phyloP scores from a whole-genome alignment of 2,888 invertebrate genomes.

The Hedya salicella region DNA sequence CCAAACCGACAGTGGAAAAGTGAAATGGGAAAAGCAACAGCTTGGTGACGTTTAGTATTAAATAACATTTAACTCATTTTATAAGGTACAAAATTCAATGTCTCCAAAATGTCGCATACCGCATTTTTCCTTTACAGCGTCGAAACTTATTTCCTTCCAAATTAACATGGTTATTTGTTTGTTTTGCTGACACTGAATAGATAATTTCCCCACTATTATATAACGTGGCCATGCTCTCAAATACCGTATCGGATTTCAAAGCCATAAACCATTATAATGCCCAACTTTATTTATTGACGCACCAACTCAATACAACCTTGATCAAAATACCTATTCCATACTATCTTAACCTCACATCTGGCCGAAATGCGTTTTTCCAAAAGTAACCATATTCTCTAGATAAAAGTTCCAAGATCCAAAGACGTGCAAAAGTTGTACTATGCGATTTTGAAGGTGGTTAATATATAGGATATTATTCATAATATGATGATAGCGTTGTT shows the following conservation, averaged over 20 bases:
- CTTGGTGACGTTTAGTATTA: too few relatives aligned
- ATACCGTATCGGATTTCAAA: conserved; percentile 15
- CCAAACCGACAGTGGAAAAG: too few relatives aligned
- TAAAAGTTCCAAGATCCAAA: neutral
- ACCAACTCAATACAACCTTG: conserved; percentile 24
- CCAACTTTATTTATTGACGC: conserved; percentile 26
- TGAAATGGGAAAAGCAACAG: too few relatives aligned
- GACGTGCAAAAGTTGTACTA: neutral
- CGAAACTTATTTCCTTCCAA: neutral
- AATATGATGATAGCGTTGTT: conserved; percentile 20
- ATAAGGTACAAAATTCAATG: too few relatives aligned
- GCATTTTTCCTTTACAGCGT: too few relatives aligned
- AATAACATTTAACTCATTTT: too few relatives aligned
- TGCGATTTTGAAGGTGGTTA: neutral
- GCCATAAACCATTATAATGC: conserved; percentile 19
- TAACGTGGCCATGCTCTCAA: conserved; percentile 25
- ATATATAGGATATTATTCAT: conserved; percentile 31
- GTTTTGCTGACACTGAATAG: too few relatives aligned
- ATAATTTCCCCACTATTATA: neutral
- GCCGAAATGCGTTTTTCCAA: neutral
- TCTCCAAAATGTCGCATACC: too few relatives aligned
- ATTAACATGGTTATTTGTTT: neutral
- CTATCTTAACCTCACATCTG: neutral
- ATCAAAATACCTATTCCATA: conserved; percentile 11
- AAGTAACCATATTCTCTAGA: neutral